These are phyloP conservation scores for Corella eumyota DNA, from an alignment of 23 tunicate genomes.

Conservation along the genomic window DNA sequence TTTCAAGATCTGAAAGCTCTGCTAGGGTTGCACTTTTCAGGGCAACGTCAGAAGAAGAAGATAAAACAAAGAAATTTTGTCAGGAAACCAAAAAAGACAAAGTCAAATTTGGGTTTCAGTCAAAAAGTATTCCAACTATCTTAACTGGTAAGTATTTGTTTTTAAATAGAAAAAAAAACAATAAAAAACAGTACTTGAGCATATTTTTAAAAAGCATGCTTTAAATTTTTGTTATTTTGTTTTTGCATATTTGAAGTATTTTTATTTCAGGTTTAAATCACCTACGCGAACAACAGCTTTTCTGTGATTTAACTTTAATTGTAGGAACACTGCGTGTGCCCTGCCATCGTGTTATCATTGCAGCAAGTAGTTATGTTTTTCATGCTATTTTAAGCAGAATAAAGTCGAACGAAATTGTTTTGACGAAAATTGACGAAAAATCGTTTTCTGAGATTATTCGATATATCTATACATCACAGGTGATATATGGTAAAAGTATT, in stretches of 20 bases:
- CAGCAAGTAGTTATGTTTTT: conserved; percentile 61
- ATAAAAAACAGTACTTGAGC: neutral
- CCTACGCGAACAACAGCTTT: conserved; percentile 29
- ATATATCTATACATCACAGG: conserved; percentile 64
- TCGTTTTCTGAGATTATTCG: conserved; percentile 37
- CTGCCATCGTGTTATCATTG: conserved; percentile 44
- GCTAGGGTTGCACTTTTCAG: too few species aligned
- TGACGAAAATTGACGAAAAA: conserved; percentile 38
- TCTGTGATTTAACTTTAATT: conserved; percentile 37
- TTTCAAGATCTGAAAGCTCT: too few species aligned
- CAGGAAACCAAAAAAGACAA: too few species aligned
- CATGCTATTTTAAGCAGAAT: conserved; percentile 28
- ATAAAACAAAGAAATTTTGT: too few species aligned
- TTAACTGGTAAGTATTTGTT: too few species aligned
- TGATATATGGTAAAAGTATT: conserved; percentile 1
- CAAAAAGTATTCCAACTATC: too few species aligned
- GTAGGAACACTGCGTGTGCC: conserved; percentile 24
- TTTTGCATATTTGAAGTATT: neutral
- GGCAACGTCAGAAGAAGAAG: too few species aligned
- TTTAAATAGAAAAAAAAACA: too few species aligned
- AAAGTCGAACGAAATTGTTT: conserved; percentile 20
- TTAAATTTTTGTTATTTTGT: too few species aligned
- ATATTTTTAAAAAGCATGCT: too few species aligned
- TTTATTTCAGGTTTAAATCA: conserved; percentile 25
- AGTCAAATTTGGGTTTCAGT: too few species aligned